Percentiles rank a stretch among this genome's conserved stretches.
These are phyloP conservation scores for Archips crataeganus DNA, from an alignment of 2,888 invertebrate species.

Conservation along the genomic window DNA sequence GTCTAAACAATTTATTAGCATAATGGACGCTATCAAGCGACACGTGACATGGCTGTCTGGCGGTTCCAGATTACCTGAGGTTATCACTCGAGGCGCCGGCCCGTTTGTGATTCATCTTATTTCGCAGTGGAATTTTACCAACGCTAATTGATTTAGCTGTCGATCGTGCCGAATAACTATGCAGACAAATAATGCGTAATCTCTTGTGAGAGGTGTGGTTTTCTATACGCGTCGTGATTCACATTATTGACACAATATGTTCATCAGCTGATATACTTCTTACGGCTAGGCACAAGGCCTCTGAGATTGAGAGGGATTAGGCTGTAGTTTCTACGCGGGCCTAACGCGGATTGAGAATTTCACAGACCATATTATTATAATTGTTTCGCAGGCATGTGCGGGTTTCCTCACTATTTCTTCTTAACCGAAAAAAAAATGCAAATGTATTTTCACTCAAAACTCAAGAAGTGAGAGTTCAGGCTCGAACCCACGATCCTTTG, in stretches of 20 bases:
- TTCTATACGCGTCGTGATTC: not conserved
- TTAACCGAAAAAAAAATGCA: no score
- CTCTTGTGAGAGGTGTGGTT: not conserved
- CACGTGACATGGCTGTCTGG: conserved; percentile 12
- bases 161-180: conserved; percentile 2
- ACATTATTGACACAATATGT: not conserved
- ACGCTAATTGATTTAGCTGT: conserved; percentile 18
- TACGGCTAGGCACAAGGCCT: no score
- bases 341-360: no score
- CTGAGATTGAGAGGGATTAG: no score
- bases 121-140: conserved; percentile 34
- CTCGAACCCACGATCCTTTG: no score
- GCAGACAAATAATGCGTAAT: not conserved
- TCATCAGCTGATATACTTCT: no score
- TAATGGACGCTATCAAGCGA: conserved; percentile 12
- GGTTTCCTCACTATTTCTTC: no score
- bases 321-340: no score
- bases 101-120: conserved; percentile 21
- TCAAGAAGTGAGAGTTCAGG: no score
- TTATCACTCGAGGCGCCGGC: conserved; percentile 22
- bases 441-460: no score
- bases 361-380: no score
- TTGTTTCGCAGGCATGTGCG: no score
- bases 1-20: conserved; percentile 7
- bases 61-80: conserved; percentile 25